A percentile compares a stretch with the other conserved stretches of the same genome.
These are phyloP conservation scores for Rhagoletis zephyria DNA, from an alignment of 1,140 invertebrate genomes.

Conservation along the genomic window DNA sequence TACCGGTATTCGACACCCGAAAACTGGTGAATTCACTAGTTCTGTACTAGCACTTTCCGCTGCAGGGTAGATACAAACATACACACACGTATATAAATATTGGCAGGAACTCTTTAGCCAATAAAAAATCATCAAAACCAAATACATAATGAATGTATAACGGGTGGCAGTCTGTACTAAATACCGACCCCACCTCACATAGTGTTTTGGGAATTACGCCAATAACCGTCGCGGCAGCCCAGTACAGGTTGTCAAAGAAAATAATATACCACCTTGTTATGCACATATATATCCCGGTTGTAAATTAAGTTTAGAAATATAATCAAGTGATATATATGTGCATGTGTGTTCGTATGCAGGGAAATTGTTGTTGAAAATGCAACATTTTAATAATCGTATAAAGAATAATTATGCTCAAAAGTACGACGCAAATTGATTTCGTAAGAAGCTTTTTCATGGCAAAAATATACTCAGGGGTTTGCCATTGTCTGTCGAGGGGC, in stretches of 20 bases:
- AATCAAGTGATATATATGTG: background rate
- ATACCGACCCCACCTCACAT: too few species aligned
- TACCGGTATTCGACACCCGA: too few species aligned
- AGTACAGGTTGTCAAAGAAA: background rate
- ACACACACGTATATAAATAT: background rate
- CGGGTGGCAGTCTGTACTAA: too few species aligned
- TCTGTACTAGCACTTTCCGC: too few species aligned
- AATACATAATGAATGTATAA: too few species aligned
- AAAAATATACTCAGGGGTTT: too few species aligned
- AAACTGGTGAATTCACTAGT: too few species aligned
- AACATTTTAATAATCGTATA: background rate
- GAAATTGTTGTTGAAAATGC: background rate
- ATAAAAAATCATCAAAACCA: too few species aligned
- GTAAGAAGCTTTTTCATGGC: too few species aligned
- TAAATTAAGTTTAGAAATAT: slow-evolving; percentile 20
- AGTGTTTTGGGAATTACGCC: slow-evolving; percentile 44
- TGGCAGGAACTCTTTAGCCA: background rate
- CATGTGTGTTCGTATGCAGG: background rate
- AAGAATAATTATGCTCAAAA: background rate
- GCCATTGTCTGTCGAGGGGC: too few species aligned
- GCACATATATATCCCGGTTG: background rate
- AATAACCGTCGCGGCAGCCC: slow-evolving; percentile 22
- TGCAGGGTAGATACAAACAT: background rate
- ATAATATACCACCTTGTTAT: background rate
- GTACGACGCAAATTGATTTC: too few species aligned